A percentile compares a stretch with the other conserved stretches of the same genome.
These are phyloP conservation scores for Yoshiicerus persimilis DNA, from an alignment of 1,140 invertebrate genomes.

Conservation along the genomic window DNA sequence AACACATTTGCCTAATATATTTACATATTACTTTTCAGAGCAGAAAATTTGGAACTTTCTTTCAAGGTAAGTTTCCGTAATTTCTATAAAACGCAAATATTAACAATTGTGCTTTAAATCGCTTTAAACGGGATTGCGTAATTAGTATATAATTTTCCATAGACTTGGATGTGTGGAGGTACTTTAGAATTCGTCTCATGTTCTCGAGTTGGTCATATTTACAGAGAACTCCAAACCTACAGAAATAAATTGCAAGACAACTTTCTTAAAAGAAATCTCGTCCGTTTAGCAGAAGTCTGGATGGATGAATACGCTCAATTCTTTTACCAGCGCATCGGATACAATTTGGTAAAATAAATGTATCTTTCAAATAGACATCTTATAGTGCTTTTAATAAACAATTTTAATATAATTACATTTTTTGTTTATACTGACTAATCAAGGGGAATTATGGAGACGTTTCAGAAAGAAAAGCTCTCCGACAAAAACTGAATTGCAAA, in stretches of 20 bases:
- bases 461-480: slow-evolving; percentile 69
- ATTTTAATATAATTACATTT: too few relatives aligned
- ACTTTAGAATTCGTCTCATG: slow-evolving; percentile 7
- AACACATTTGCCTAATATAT: too few relatives aligned
- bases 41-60: slow-evolving; percentile 26
- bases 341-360: not conserved
- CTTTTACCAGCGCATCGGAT: slow-evolving; percentile 8
- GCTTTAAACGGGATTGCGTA: not conserved
- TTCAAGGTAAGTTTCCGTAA: slow-evolving; percentile 30
- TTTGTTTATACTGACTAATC: too few relatives aligned
- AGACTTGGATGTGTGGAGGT: not conserved
- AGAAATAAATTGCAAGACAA: not conserved
- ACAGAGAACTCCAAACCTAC: not conserved
- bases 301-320: slow-evolving; percentile 26
- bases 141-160: not conserved
- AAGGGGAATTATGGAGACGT: slow-evolving; percentile 74
- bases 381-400: not conserved
- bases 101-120: not conserved
- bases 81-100: too few relatives aligned
- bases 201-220: slow-evolving; percentile 1
- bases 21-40: not conserved
- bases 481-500: slow-evolving; percentile 85
- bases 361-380: too few relatives aligned
- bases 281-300: slow-evolving; percentile 27
- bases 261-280: not conserved